Evolutionary conservation across 2,888 invertebrate species (phyloP).

Genomic region (Ischnura elegans): DNA sequence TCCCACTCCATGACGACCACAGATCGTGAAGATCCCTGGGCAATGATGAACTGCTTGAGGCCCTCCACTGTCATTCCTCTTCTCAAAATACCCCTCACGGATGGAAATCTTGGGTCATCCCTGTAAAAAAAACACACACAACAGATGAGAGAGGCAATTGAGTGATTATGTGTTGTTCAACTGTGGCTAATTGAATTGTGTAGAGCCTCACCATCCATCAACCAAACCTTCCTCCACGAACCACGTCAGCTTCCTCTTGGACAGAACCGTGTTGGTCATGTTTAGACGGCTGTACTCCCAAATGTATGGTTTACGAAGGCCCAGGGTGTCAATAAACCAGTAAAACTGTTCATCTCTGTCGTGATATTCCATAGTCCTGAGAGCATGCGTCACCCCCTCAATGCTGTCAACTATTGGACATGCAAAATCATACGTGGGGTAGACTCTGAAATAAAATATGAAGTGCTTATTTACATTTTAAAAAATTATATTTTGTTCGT

Average conservation of each 20-base stretch:
- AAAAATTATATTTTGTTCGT: too few relatives aligned
- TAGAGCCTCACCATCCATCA: constrained; percentile 91
- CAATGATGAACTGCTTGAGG: constrained; percentile 96
- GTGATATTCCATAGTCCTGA: constrained; percentile 99
- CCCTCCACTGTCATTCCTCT: constrained; percentile 99
- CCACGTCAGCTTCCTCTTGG: constrained; percentile 98
- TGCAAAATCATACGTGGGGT: constrained; percentile 99
- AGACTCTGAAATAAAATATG: constrained; percentile 87
- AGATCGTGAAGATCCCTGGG: constrained; percentile 97
- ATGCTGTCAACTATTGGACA: constrained; percentile 99
- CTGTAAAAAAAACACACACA: constrained; percentile 77
- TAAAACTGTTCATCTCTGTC: constrained; percentile 99
- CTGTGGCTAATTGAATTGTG: not conserved
- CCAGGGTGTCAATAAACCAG: constrained; percentile 95
- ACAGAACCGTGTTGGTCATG: constrained; percentile 98
- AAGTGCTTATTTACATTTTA: too few relatives aligned
- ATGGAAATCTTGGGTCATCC: constrained; percentile 99
- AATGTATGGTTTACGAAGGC: constrained; percentile 93
- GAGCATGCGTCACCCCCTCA: constrained; percentile 97
- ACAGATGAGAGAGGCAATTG: not conserved
- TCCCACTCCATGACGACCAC: constrained; percentile 99
- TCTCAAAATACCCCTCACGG: constrained; percentile 96
- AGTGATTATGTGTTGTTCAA: not conserved
- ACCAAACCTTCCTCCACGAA: constrained; percentile 96
- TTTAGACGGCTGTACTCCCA: constrained; percentile 98